Conservation (phyloP, 2,113 vertebrate species). For the Cyanoderma ruficeps region DNA sequence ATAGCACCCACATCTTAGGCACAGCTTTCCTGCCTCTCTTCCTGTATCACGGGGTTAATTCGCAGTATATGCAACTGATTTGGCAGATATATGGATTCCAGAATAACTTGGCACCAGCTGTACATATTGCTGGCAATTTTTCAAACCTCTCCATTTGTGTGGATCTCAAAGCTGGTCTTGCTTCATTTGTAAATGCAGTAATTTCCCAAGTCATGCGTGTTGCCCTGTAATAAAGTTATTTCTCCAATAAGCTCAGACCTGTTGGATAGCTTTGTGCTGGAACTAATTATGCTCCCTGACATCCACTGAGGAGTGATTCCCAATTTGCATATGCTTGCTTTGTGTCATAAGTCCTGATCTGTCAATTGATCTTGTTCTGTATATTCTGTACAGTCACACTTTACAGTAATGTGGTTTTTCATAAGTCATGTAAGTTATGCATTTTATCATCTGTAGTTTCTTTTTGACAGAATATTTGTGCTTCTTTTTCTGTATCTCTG, state of each 20-base stretch:
- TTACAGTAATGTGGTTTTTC: background rate
- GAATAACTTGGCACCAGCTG: background rate
- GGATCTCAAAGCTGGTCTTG: background rate
- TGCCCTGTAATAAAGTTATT: constrained; percentile 38
- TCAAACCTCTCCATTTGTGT: background rate
- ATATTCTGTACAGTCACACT: background rate
- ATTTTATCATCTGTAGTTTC: background rate
- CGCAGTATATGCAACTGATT: constrained; percentile 28
- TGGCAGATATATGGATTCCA: constrained; percentile 24
- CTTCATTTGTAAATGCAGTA: constrained; percentile 46
- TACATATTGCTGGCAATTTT: constrained; percentile 7
- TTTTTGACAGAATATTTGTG: background rate
- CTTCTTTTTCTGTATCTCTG: background rate
- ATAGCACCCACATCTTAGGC: constrained; percentile 42
- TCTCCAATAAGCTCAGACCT: constrained; percentile 25
- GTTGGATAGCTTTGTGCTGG: constrained; percentile 24
- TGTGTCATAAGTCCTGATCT: background rate
- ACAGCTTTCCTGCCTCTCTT: constrained; percentile 26
- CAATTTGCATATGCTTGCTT: constrained; percentile 27
- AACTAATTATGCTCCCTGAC: constrained; percentile 20
- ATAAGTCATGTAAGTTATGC: background rate
- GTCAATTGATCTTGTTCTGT: background rate
- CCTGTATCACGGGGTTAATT: constrained; percentile 19
- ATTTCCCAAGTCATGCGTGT: constrained; percentile 47
- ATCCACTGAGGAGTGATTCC: background rate